Conservation (phyloP, 2,888 invertebrate species). For the Petrolisthes cinctipes region DNA sequence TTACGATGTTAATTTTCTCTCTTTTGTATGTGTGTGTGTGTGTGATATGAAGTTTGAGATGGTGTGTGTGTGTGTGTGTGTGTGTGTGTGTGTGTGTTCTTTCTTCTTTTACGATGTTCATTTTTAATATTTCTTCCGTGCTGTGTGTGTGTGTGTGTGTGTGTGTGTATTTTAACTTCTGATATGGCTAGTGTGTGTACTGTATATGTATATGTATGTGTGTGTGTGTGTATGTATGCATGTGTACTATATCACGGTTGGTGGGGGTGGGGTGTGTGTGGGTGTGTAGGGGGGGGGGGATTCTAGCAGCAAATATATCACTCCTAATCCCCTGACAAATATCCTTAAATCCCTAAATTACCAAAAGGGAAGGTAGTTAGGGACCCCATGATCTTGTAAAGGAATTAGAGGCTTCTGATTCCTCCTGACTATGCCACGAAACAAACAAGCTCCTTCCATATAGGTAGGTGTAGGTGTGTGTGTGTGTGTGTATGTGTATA, state of each 20-base stretch:
- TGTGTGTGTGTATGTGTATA: no score
- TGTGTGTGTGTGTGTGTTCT: slow-evolving; percentile 16
- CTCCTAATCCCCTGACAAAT: neutral
- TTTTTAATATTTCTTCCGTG: no score
- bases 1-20: neutral
- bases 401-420: no score
- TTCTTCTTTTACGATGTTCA: no score
- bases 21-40: slow-evolving; percentile 11
- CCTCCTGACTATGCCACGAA: no score
- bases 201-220: neutral
- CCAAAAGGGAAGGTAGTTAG: neutral
- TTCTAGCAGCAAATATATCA: neutral
- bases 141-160: slow-evolving; percentile 24
- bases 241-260: no score
- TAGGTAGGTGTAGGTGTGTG: no score
- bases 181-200: neutral
- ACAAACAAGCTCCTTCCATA: no score
- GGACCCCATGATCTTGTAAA: no score
- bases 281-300: neutral
- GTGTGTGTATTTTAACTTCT: slow-evolving; percentile 2
- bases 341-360: neutral
- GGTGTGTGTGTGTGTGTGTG: slow-evolving; percentile 26
- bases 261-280: no score
- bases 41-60: no score
- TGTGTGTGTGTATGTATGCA: slow-evolving; percentile 5